Percentiles rank a stretch among this genome's conserved stretches.
phyloP scores from a whole-genome alignment of 1,140 invertebrate genomes.

The Leptopilina clavipes region DNA sequence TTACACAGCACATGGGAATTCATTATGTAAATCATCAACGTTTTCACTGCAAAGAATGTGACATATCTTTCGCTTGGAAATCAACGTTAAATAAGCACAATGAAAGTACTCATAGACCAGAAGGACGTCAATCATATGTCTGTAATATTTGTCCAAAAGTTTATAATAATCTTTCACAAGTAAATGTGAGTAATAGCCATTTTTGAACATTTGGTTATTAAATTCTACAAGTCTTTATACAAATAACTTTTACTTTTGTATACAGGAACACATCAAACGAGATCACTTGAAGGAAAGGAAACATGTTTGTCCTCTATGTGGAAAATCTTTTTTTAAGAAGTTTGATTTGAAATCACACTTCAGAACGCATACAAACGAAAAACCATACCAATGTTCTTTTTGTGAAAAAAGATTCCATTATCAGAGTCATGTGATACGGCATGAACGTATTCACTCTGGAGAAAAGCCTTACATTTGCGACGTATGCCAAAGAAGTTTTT shows the following conservation, averaged over 20 bases:
- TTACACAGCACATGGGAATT: conserved; percentile 67
- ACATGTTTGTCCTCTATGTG: conserved; percentile 64
- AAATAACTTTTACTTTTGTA: neutral
- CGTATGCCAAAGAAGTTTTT: conserved; percentile 64
- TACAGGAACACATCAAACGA: conserved; percentile 51
- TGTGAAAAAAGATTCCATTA: conserved; percentile 76
- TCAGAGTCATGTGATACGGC: conserved; percentile 68
- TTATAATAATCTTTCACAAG: conserved; percentile 66
- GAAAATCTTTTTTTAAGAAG: conserved; percentile 70
- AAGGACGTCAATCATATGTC: conserved; percentile 66
- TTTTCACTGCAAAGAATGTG: conserved; percentile 68
- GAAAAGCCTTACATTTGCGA: conserved; percentile 65
- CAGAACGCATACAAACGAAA: conserved; percentile 75
- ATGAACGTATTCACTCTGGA: conserved; percentile 72
- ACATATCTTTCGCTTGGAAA: conserved; percentile 68
- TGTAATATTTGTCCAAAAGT: conserved; percentile 70
- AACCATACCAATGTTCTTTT: conserved; percentile 74
- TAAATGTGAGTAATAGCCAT: conserved; percentile 61
- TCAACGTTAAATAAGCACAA: conserved; percentile 70
- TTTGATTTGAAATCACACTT: conserved; percentile 70
- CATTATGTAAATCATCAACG: conserved; percentile 69
- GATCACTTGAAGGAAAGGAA: conserved; percentile 67
- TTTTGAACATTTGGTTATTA: conserved; percentile 33
- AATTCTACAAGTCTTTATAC: neutral
- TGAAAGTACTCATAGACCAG: conserved; percentile 61